Percentiles rank a stretch among this genome's conserved stretches.
These are phyloP conservation scores for Gobio gobio DNA, from an alignment of 2,113 vertebrate genomes.

Conservation along the genomic window DNA sequence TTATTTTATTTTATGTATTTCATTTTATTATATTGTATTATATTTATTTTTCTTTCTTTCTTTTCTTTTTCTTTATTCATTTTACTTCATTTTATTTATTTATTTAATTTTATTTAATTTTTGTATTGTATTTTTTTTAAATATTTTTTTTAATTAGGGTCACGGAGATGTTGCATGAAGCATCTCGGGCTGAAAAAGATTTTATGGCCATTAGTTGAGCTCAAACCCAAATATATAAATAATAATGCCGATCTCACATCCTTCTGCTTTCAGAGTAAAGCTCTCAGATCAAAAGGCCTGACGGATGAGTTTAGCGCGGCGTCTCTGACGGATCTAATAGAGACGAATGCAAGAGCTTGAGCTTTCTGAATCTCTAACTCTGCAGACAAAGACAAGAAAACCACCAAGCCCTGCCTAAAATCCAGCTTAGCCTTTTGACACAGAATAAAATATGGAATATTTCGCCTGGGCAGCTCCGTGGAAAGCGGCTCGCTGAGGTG, in stretches of 20 bases:
- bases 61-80: no score
- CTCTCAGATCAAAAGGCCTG: neutral
- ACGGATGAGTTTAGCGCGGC: neutral
- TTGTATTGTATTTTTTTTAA: no score
- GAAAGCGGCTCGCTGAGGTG: conserved; percentile 59
- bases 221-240: neutral
- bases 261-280: neutral
- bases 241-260: neutral
- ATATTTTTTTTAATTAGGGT: no score
- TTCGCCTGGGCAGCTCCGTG: conserved; percentile 60
- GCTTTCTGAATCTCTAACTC: neutral
- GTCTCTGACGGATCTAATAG: neutral
- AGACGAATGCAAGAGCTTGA: neutral
- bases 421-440: conserved; percentile 75
- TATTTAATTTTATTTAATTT: no score
- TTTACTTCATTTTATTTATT: no score
- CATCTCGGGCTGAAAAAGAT: no score
- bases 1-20: no score
- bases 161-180: no score
- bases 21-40: no score
- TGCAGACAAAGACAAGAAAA: conserved; percentile 21
- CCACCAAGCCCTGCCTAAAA: conserved; percentile 58
- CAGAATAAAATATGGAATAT: conserved; percentile 75
- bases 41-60: no score
- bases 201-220: neutral